A percentile compares a stretch with the other conserved stretches of the same genome.
Evolutionary conservation across 2,797 vertebrate species (phyloP).

Genomic region (Sebastolobus altivelis): DNA sequence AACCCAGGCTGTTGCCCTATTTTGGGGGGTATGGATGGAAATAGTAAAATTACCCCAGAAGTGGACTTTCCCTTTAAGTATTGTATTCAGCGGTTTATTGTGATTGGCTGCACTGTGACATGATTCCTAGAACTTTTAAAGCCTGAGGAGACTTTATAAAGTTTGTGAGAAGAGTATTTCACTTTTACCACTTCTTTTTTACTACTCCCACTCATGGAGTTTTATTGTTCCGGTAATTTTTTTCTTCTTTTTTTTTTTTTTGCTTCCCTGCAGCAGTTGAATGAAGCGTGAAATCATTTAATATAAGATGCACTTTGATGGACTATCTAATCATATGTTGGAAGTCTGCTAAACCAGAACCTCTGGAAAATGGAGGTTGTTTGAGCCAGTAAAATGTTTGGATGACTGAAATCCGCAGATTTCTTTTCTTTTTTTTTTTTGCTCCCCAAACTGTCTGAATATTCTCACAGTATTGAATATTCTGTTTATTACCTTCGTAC

Average conservation of each 20-base stretch:
- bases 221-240: slow-evolving; percentile 53
- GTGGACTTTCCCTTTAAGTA: neutral
- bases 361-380: slow-evolving; percentile 24
- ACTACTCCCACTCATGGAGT: slow-evolving; percentile 38
- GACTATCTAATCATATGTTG: slow-evolving; percentile 47
- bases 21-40: neutral
- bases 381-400: slow-evolving; percentile 29
- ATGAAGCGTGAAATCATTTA: slow-evolving; percentile 61
- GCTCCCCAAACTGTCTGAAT: neutral
- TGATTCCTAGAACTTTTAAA: slow-evolving; percentile 23
- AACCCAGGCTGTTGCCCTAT: neutral
- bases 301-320: slow-evolving; percentile 48
- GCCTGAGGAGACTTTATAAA: slow-evolving; percentile 37
- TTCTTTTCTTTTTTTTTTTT: neutral
- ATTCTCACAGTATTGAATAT: neutral
- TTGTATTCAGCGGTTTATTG: slow-evolving; percentile 11
- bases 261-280: slow-evolving; percentile 41
- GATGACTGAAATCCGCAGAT: slow-evolving; percentile 20
- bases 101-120: slow-evolving; percentile 10
- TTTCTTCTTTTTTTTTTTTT: slow-evolving; percentile 25
- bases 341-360: slow-evolving; percentile 46
- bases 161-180: slow-evolving; percentile 44
- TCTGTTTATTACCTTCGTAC: neutral
- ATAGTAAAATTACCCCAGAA: neutral
- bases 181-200: slow-evolving; percentile 48